phyloP scores from a whole-genome alignment of 2,797 vertebrate species.

The Paramormyrops hopkinsi region DNA sequence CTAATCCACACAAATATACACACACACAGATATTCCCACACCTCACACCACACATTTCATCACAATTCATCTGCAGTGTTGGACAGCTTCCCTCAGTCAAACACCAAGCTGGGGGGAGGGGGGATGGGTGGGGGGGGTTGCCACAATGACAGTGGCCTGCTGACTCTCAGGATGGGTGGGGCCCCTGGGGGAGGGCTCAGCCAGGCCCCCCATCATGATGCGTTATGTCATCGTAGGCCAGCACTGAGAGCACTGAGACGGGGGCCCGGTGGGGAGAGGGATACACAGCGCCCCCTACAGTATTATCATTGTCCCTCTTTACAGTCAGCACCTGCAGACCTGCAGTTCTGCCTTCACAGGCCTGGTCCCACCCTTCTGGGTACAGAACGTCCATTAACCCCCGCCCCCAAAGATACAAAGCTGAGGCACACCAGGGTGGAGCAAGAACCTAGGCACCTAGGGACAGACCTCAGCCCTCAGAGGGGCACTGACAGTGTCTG shows the following conservation, averaged over 20 bases:
- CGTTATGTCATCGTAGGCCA: not conserved
- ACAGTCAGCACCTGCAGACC: not conserved
- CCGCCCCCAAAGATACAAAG: not conserved
- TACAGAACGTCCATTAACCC: not conserved
- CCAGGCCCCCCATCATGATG: not conserved
- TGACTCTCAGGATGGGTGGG: not conserved
- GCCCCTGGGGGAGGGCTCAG: not conserved
- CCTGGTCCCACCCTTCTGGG: not conserved
- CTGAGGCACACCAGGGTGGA: not conserved
- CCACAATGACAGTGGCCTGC: not conserved
- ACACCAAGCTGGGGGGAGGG: not conserved
- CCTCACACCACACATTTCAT: not conserved
- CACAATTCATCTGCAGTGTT: conserved; percentile 41
- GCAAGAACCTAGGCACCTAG: not conserved
- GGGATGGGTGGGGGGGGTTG: not conserved
- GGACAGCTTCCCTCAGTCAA: conserved; percentile 70
- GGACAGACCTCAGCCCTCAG: conserved; percentile 47
- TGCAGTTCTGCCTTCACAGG: not conserved
- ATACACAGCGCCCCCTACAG: not conserved
- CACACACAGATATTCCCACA: not conserved
- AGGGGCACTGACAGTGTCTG: conserved; percentile 78
- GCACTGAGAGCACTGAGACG: not conserved
- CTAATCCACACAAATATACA: not conserved
- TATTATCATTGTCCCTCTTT: not conserved
- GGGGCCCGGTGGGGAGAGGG: not conserved